Evolutionary conservation across 2,797 vertebrate species (phyloP), one percentile per base, ranked within the genome.

Genomic region (Varecia variegata): DNA sequence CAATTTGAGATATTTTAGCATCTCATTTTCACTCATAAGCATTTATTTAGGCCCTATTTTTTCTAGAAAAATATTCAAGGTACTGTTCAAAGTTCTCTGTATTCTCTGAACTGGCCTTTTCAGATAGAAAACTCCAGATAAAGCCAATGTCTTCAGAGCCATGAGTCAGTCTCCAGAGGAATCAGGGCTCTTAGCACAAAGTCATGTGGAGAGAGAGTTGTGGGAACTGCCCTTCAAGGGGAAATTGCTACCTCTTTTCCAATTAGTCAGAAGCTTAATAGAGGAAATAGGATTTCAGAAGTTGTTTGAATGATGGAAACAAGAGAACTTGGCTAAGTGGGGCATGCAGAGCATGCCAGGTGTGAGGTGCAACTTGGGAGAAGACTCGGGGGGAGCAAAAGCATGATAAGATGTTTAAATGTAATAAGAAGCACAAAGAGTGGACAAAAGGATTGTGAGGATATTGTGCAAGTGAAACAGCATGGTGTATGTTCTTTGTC

Each of bases 201-300:
- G 27, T 56, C 47, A 15, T 9, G 27, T 2, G 30, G 50, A 35
- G 23, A 56, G 47, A 35, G 45, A 10, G 11, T 54, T 52, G 18
- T 58, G 82, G n/a, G 82, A 74, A 47, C 17, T 83, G 25, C 81
- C 25, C 43, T 70, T 38, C 12, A 35, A 90, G 62, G 88, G 95
- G 88, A 97, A 96, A 97, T 95, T 95, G 81, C 74, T 88, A 23
- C 74, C 77, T 68, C 60, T 91, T 96, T 96, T 92, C 90, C 76
- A 96, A 94, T 96, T 95, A 97, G 88, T 70, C 67, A 84, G 90
- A 90, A 62, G 71, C 67, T 81, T 95, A 70, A 83, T 50, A 83
- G 81, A 95, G 93, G 95, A 97, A 97, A 97, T 91, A 52, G 62
- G 93, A 86, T 71, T 97, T 97, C 93, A 70, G 88, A 96, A 91